phyloP scores from a whole-genome alignment of 2,113 vertebrate genomes.

The Corythoichthys intestinalis region DNA sequence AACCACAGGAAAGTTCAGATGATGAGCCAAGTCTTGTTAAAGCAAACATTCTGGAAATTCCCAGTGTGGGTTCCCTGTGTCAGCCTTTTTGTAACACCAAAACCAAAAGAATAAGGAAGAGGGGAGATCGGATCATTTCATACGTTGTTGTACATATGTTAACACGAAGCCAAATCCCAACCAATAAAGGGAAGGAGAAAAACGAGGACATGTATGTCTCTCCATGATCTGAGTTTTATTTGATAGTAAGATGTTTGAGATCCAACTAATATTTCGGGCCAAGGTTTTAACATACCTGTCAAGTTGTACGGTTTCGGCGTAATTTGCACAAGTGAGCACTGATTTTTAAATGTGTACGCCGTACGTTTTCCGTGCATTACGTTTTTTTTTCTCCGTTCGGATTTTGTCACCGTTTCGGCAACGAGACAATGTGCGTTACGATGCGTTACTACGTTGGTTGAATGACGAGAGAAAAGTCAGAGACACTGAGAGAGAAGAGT shows the following conservation, averaged over 20 bases:
- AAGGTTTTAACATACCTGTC: conserved; percentile 6
- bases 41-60: conserved; percentile 52
- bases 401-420: too few species aligned
- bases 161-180: conserved; percentile 7
- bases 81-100: conserved; percentile 17
- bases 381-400: too few species aligned
- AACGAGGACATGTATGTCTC: neutral
- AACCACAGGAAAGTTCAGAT: conserved; percentile 30
- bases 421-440: too few species aligned
- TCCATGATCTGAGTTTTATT: neutral
- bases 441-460: too few species aligned
- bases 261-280: conserved; percentile 4
- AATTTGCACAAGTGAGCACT: too few species aligned
- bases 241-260: neutral
- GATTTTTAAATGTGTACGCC: too few species aligned
- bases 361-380: too few species aligned
- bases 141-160: neutral
- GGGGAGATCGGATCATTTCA: conserved; percentile 5
- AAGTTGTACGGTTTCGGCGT: too few species aligned
- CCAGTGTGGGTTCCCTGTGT: conserved; percentile 20
- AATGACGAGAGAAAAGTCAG: too few species aligned
- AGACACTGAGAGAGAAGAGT: too few species aligned
- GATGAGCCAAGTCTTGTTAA: conserved; percentile 45
- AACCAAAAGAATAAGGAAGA: conserved; percentile 23
- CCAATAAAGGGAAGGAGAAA: neutral